These are phyloP conservation scores for Harpagoxenus sublaevis DNA, from an alignment of 2,888 invertebrate genomes.

Conservation along the genomic window DNA sequence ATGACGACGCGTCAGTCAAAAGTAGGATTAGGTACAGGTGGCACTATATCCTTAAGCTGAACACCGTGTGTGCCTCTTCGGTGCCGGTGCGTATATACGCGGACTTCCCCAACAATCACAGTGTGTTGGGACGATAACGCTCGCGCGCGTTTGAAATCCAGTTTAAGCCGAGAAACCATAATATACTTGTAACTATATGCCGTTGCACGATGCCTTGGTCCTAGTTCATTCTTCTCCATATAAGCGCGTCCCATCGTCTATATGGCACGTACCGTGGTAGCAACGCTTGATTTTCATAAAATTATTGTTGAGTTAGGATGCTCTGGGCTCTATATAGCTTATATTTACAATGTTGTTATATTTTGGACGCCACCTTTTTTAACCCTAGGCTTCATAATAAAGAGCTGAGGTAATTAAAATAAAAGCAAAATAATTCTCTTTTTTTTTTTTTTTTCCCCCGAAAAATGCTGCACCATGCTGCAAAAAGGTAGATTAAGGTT, in stretches of 20 bases:
- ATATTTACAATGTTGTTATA: conserved; percentile 10
- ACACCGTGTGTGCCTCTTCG: conserved; percentile 22
- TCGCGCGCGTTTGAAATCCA: conserved; percentile 68
- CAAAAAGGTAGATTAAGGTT: neutral
- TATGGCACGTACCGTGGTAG: conserved; percentile 46
- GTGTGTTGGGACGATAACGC: conserved; percentile 72
- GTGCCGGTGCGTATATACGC: conserved; percentile 34
- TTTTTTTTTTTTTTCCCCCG: neutral
- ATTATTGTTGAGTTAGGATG: conserved; percentile 44
- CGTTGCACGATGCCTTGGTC: conserved; percentile 54
- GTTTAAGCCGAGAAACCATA: conserved; percentile 68
- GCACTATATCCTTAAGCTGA: conserved; percentile 29
- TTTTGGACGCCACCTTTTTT: conserved; percentile 15
- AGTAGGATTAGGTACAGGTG: conserved; percentile 48
- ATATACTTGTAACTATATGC: conserved; percentile 66
- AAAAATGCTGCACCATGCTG: neutral
- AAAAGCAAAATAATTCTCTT: neutral
- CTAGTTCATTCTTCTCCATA: conserved; percentile 48
- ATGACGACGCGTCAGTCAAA: conserved; percentile 43
- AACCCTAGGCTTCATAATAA: neutral
- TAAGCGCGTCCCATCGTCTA: conserved; percentile 41
- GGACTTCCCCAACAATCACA: conserved; percentile 68
- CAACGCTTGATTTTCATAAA: conserved; percentile 55
- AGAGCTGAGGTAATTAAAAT: neutral
- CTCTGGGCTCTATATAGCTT: conserved; percentile 18